Conservation (phyloP, 2,888 invertebrate species). For the Brenthis hecate region DNA sequence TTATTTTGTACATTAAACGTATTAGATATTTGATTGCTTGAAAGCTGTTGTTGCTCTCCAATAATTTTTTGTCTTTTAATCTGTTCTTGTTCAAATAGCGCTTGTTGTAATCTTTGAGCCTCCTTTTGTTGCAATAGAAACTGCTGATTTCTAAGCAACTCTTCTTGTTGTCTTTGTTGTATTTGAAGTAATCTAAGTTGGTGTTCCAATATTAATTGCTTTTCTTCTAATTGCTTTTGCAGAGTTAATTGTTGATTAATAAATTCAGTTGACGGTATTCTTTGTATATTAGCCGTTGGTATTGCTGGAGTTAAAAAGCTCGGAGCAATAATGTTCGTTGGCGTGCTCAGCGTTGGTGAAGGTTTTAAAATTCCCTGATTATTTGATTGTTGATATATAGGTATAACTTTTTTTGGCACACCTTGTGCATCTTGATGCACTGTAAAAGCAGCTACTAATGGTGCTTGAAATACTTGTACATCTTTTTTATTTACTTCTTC, state of each 20-base stretch:
- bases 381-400: conserved; percentile 83
- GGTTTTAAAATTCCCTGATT: conserved; percentile 50
- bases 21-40: conserved; percentile 53
- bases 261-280: conserved; percentile 53
- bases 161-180: conserved; percentile 87
- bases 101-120: conserved; percentile 63
- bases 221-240: conserved; percentile 83
- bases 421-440: conserved; percentile 92
- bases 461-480: conserved; percentile 91
- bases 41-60: conserved; percentile 60
- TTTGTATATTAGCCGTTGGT: conserved; percentile 42
- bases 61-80: conserved; percentile 56
- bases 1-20: conserved; percentile 65
- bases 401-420: conserved; percentile 89
- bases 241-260: conserved; percentile 66
- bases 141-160: conserved; percentile 85
- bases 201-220: conserved; percentile 86
- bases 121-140: conserved; percentile 79
- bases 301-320: conserved; percentile 46
- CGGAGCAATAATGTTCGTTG: conserved; percentile 18
- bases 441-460: conserved; percentile 92
- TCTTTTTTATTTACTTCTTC: conserved; percentile 86
- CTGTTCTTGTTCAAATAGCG: conserved; percentile 55
- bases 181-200: conserved; percentile 85
- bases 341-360: conserved; percentile 45